Base-by-base conservation (phyloP, 2,888 invertebrate species). In the Aphidoletes aphidimyza region DNA sequence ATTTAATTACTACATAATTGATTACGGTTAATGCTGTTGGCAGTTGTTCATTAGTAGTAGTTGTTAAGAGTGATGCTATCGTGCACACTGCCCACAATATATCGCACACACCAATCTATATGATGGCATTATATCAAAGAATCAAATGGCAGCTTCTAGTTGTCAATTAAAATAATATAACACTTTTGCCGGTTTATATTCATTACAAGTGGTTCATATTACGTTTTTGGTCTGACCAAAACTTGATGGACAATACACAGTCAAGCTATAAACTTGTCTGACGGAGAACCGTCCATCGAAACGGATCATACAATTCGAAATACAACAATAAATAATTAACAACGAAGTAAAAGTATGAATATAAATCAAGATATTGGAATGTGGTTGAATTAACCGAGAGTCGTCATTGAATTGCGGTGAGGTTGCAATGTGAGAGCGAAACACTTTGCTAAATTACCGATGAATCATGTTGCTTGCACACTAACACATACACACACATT, bases 1-100 rank as follows among this genome's bases (percentile, higher is more conserved):
- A 69, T 69, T 69, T 34, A 69, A 69, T 69, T 30, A 34, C 69
- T 69, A 30, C 69, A 69, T 69, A 69, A 69, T 69, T 69, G 34
- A 69, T 69, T 69, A 54, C 22, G 54, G 54, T 54, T 54, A 54
- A 54, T 54, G 22, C 22, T 54, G 54, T 54, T 54, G 54, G 14
- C 19, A 17, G 54, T 14, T 54, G 22, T n/a, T 54, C 54, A 11
- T 14, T 22, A 3, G n/a, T 6, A 47, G 19, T 47, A 54, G 22
- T 54, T 3, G n/a, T 22, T 54, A 22, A 5, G 54, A 22, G 22
- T 54, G n/a, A n/a, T n/a, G n/a, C n/a, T n/a, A n/a, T n/a, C n/a
- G n/a, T n/a, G n/a, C n/a, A n/a, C n/a, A n/a, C n/a, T n/a, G n/a
- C n/a, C n/a, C n/a, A n/a, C n/a, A n/a, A n/a, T n/a, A n/a, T n/a